A percentile compares a stretch with the other conserved stretches of the same genome.
Conservation (phyloP, 2,888 invertebrate genomes). For the Amblyjoppa fuscipennis region DNA sequence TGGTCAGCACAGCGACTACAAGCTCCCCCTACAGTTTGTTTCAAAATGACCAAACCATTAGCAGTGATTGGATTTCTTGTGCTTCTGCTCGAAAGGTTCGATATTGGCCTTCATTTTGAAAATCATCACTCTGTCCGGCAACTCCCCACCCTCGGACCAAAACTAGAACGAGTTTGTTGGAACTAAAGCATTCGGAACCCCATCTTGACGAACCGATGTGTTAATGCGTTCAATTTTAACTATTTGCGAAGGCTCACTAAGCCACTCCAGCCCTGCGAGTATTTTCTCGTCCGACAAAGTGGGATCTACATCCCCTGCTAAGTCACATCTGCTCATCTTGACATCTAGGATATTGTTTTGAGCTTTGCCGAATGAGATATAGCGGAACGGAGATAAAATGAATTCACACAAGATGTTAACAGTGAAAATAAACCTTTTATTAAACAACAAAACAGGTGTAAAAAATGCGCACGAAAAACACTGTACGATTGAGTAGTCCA, state of each 20-base stretch:
- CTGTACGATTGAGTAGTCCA: too few relatives aligned
- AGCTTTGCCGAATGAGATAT: too few relatives aligned
- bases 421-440: too few relatives aligned
- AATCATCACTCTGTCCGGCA: slow-evolving; percentile 7
- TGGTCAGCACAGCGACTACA: not conserved
- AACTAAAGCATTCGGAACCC: not conserved
- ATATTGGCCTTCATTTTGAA: slow-evolving; percentile 4
- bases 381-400: too few relatives aligned
- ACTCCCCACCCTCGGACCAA: slow-evolving; percentile 1
- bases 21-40: not conserved
- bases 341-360: not conserved
- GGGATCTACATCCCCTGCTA: slow-evolving; percentile 12
- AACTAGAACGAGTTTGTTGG: slow-evolving; percentile 1
- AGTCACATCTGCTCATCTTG: not conserved
- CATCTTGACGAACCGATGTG: not conserved
- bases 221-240: not conserved
- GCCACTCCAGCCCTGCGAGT: slow-evolving; percentile 21
- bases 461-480: too few relatives aligned
- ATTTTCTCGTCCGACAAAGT: slow-evolving; percentile 19
- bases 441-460: too few relatives aligned
- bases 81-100: not conserved
- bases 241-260: not conserved
- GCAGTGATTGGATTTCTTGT: not conserved
- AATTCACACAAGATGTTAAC: too few relatives aligned
- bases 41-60: not conserved